These are phyloP conservation scores for Gadopsis marmoratus DNA, from an alignment of 2,797 vertebrate species.

Conservation along the genomic window DNA sequence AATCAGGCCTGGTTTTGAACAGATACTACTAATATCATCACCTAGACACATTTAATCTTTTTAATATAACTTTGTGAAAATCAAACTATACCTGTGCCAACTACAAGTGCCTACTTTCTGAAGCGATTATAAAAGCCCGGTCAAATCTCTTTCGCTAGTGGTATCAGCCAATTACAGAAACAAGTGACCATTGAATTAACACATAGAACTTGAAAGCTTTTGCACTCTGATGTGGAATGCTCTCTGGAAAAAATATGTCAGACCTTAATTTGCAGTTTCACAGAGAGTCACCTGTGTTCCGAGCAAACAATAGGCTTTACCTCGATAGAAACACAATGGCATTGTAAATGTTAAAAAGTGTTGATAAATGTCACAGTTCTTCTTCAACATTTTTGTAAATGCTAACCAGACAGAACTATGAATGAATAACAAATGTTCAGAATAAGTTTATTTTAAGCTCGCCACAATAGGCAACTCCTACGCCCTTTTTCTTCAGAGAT, in stretches of 20 bases:
- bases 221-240: conserved; percentile 82
- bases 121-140: conserved; percentile 80
- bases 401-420: conserved; percentile 45
- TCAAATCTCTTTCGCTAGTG: conserved; percentile 78
- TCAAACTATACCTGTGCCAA: conserved; percentile 73
- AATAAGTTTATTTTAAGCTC: conserved; percentile 57
- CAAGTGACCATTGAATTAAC: conserved; percentile 85
- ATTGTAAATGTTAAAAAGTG: conserved; percentile 66
- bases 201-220: conserved; percentile 84
- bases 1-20: conserved; percentile 56
- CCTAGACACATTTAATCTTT: conserved; percentile 66
- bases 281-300: conserved; percentile 69
- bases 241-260: conserved; percentile 75
- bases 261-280: conserved; percentile 81
- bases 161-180: conserved; percentile 82
- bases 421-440: conserved; percentile 64
- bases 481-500: conserved; percentile 57
- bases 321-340: conserved; percentile 58
- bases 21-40: conserved; percentile 67
- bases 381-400: conserved; percentile 56
- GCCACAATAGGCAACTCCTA: conserved; percentile 58
- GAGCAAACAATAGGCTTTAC: conserved; percentile 72
- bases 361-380: conserved; percentile 69
- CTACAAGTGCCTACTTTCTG: conserved; percentile 79
- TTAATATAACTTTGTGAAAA: conserved; percentile 78